Percentiles rank a stretch among this genome's conserved stretches.
Evolutionary conservation across 2,113 vertebrate genomes (phyloP).

Genomic region (Macrotis lagotis): DNA sequence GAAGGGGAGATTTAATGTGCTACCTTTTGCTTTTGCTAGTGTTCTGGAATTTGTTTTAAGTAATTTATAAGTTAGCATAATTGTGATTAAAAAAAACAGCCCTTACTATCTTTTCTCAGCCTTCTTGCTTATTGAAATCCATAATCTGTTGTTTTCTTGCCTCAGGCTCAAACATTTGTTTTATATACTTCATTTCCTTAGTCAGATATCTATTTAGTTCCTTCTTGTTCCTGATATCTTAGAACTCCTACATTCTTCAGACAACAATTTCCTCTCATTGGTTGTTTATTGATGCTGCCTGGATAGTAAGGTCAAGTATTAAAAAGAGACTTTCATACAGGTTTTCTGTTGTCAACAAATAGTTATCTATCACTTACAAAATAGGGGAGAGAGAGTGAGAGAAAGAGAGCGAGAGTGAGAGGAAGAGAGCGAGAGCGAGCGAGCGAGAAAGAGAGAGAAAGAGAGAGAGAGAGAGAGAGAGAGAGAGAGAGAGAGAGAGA

Average conservation of each 20-base stretch:
- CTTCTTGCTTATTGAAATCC: slow-evolving; percentile 65
- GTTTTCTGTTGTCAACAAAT: not conserved
- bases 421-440: not conserved
- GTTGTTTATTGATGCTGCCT: slow-evolving; percentile 49
- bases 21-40: not conserved
- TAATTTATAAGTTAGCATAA: not conserved
- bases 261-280: slow-evolving; percentile 61
- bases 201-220: slow-evolving; percentile 56
- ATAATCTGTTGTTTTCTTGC: slow-evolving; percentile 62
- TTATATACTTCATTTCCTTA: slow-evolving; percentile 58
- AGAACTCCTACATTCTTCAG: slow-evolving; percentile 31
- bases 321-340: slow-evolving; percentile 42
- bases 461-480: no score
- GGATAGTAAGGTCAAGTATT: slow-evolving; percentile 64
- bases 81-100: not conserved
- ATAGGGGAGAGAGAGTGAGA: not conserved
- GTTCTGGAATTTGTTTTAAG: slow-evolving; percentile 15
- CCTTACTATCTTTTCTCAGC: slow-evolving; percentile 67
- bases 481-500: no score
- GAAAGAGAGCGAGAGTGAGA: not conserved
- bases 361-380: not conserved
- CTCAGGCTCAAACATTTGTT: slow-evolving; percentile 64
- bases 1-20: not conserved
- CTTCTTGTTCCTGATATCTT: slow-evolving; percentile 57
- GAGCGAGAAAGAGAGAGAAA: not conserved